A percentile compares a stretch with the other conserved stretches of the same genome.
phyloP scores from a whole-genome alignment of 2,797 vertebrate genomes.

The Pitangus sulphuratus region DNA sequence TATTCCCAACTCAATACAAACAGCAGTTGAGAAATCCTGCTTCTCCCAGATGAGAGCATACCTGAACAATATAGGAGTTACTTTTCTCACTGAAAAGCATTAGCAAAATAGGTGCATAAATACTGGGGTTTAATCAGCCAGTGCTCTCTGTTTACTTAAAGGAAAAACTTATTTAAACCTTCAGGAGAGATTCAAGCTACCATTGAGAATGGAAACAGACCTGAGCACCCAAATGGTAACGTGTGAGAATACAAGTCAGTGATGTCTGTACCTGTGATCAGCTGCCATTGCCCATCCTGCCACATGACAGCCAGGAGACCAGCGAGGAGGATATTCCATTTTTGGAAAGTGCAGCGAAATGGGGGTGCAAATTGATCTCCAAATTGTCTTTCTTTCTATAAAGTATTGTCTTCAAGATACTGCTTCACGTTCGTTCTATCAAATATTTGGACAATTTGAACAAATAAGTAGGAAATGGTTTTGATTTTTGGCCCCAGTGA shows the following conservation, averaged over 20 bases:
- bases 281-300: not conserved
- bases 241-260: accelerated
- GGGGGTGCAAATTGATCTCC: accelerated
- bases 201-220: not conserved
- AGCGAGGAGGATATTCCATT: not conserved
- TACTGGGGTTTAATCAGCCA: not conserved
- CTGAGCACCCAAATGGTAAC: not conserved
- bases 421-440: not conserved
- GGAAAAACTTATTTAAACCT: not conserved
- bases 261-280: not conserved
- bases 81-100: not conserved
- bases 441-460: conserved; percentile 1
- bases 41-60: not conserved
- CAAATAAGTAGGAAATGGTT: not conserved
- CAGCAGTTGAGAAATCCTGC: not conserved
- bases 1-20: not conserved
- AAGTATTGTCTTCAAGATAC: not conserved
- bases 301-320: not conserved
- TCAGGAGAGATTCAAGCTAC: not conserved
- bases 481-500: not conserved
- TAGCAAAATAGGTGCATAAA: not conserved
- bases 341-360: not conserved
- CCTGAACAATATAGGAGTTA: not conserved
- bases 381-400: not conserved
- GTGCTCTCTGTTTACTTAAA: not conserved